Evolutionary conservation across 1,140 invertebrate genomes (phyloP).

Genomic region (Lepidurus apus): DNA sequence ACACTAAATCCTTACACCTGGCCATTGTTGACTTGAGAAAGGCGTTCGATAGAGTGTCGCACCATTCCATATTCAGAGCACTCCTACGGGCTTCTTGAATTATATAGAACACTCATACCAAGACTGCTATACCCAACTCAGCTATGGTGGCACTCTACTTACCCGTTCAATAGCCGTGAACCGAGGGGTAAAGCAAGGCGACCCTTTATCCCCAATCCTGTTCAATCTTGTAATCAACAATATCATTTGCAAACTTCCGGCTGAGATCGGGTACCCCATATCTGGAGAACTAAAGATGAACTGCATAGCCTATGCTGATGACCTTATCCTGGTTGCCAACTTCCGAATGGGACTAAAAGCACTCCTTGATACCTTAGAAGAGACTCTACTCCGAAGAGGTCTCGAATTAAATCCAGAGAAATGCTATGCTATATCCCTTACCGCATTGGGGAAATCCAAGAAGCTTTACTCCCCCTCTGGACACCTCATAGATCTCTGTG

Average conservation of each 20-base stretch:
- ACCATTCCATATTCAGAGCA: background rate
- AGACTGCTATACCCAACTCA: background rate
- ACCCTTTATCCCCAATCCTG: background rate
- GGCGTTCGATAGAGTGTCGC: background rate
- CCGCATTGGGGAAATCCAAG: background rate
- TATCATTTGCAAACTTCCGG: background rate
- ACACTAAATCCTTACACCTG: background rate
- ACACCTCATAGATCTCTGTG: background rate
- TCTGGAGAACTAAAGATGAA: background rate
- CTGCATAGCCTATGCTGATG: constrained; percentile 39
- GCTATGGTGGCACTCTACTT: background rate
- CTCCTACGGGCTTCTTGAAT: background rate
- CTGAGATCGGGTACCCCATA: background rate
- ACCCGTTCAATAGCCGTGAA: background rate
- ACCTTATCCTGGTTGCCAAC: background rate
- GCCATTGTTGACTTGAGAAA: background rate
- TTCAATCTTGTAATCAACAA: background rate
- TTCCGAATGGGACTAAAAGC: background rate
- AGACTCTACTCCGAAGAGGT: constrained; percentile 39
- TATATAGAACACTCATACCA: background rate
- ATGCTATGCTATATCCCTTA: background rate
- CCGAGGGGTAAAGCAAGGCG: background rate
- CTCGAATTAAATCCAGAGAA: background rate
- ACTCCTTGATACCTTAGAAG: background rate
- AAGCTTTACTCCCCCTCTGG: background rate